Base-by-base conservation (phyloP, 2,797 vertebrate genomes). In the Cryptoprocta ferox region DNA sequence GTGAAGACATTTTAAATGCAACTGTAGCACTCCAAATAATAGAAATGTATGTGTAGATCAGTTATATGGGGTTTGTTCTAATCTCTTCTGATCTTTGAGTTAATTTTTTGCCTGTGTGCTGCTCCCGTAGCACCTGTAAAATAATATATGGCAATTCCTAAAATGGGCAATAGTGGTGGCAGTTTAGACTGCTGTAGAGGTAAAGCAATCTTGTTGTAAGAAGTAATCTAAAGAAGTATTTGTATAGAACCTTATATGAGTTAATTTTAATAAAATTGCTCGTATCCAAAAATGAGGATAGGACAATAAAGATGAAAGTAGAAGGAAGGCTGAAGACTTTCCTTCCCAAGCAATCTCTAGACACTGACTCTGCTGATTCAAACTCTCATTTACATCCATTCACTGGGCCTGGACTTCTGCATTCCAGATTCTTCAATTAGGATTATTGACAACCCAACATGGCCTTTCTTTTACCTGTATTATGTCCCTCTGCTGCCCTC, bases 401-500 rank as follows among this genome's bases (percentile, higher is more conserved):
- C 0, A 0, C 2, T 21, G 42, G 3, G 28, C 12, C 56, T 56
- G 8, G 35, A 32, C 13, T 91, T 95, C 18, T 42, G 56, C 56
- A 65, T 73, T 53, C 11, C 32, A 42, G n/a, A 71, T 79, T 89
- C n/a, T 75, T 80, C 16, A 35, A n/a, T 30, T 37, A 26, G 7
- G 32, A 92, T 97, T 97, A 93, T 68, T 96, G 93, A 97, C 97
- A 97, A 80, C 96, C 89, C 93, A 97, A 93, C 11, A 56, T 70
- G 87, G 80, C 91, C 96, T 70, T 59, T 87, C 32, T 30, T 93
- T 76, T 78, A 24, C 75, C 63, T 70, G 11, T 73, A 26, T 53
- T 19, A 50, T 53, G 66, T 89, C 93, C 21, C 95, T 97, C 39
- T 98, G 93, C 91, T 95, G 93, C 94, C 97, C 95, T 98, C 97